Evolutionary conservation across 2,888 invertebrate genomes (phyloP), one percentile per base, ranked within the genome.

Genomic region (Caenorhabditis panamensis): DNA sequence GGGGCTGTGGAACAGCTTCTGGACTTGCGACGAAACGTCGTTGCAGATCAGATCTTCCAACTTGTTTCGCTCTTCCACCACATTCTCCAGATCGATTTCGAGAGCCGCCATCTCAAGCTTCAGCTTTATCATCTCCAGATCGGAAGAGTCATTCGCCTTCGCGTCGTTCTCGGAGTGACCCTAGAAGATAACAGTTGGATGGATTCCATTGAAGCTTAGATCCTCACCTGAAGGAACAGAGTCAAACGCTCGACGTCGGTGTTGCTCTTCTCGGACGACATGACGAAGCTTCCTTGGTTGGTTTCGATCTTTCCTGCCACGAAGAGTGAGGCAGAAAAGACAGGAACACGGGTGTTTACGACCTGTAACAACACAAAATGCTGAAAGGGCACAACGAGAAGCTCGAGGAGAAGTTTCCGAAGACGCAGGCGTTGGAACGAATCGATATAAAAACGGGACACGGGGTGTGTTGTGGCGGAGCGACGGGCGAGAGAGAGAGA

Each of bases 371-470:
- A 41, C 9, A 47, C n/a, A 11, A n/a, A 18, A 36, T 36, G 36
- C 47, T 47, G 47, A 18, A 47, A 47, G 18, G 2, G 4, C 31
- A 6, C 31, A 9, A 31, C 31, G 9, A 9, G 31, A 31, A 9
- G 31, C 31, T 31, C 31, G 31, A 31, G 31, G 9, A n/a, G n/a
- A 31, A 31, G 31, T 6, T 6, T 6, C 31, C 5, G 9, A 9
- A 31, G 31, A 31, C 31, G 31, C 31, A 31, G 18, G 18, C 47
- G 47, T 4, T 2, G 47, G 18, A 4, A 4, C 4, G 3, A 47
- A 47, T 47, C 47, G 47, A 47, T 47, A n/a, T n/a, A 47, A 47
- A n/a, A 47, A 47, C 47, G 47, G 47, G 47, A 47, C 47, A 18
- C 8, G 41, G 41, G 47, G 47, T 18, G 31, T 31, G 31, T 31